phyloP scores from a whole-genome alignment of 2,888 invertebrate genomes.

The Pristionchus japonicus region DNA sequence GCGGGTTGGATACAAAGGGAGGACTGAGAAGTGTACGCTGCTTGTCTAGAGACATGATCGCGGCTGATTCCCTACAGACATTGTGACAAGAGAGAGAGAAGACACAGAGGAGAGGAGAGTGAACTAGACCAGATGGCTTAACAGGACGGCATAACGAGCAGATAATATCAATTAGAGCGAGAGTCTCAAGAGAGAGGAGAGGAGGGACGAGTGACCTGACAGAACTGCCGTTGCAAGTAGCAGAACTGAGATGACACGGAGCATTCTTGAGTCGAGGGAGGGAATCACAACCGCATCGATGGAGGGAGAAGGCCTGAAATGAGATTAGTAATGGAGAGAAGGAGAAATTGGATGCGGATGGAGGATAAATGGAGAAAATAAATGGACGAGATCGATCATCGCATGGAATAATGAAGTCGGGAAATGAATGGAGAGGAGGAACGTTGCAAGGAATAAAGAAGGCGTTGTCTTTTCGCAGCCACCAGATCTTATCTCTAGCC shows the following conservation, averaged over 20 bases:
- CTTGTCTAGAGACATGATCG: conserved; percentile 28
- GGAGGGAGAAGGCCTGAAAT: not conserved
- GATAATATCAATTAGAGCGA: conserved; percentile 42
- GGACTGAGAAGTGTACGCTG: not conserved
- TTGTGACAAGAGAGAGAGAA: not conserved
- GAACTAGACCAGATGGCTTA: conserved; percentile 45
- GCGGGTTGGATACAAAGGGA: not conserved
- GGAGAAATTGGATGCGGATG: not conserved
- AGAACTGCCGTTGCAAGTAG: not conserved
- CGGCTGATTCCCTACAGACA: conserved; percentile 14
- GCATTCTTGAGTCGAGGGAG: not conserved
- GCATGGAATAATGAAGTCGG: not conserved
- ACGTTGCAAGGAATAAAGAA: not conserved
- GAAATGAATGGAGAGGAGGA: not conserved
- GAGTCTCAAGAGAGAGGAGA: conserved; percentile 20
- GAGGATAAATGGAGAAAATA: not conserved
- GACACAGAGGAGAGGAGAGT: not conserved
- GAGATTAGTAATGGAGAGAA: not conserved
- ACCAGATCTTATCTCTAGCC: not conserved
- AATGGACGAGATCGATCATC: not conserved
- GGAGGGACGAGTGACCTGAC: not conserved
- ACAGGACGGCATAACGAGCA: conserved; percentile 34
- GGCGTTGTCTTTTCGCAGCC: not conserved
- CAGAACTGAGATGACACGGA: not conserved
- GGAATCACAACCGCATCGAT: not conserved